These are phyloP conservation scores for Pherbina coryleti DNA, from an alignment of 2,888 invertebrate genomes.

Conservation along the genomic window DNA sequence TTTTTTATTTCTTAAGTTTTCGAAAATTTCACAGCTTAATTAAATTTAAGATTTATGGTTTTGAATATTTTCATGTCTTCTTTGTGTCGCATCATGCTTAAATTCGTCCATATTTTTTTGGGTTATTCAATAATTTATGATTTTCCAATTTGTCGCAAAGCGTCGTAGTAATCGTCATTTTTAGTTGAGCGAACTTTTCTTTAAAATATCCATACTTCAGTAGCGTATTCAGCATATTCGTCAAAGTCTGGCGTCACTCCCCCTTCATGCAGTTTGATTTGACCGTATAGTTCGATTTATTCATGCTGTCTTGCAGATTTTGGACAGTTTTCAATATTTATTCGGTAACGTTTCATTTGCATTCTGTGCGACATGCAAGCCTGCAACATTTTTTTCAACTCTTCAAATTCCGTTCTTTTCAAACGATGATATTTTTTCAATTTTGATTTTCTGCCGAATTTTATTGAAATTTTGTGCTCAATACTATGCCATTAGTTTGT, in stretches of 20 bases:
- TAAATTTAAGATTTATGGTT: conserved; percentile 43
- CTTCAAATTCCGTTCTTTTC: neutral
- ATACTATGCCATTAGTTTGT: conserved; percentile 48
- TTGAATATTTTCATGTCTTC: neutral
- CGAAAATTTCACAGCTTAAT: conserved; percentile 38
- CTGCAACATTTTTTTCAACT: conserved; percentile 28
- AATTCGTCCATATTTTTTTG: neutral
- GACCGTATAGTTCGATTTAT: neutral
- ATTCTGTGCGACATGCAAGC: conserved; percentile 35
- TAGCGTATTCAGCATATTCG: neutral
- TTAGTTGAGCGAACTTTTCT: neutral
- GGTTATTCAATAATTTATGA: neutral
- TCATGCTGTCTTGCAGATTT: conserved; percentile 10
- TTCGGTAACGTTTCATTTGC: conserved; percentile 45
- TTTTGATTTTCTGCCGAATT: neutral
- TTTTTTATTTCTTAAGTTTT: neutral
- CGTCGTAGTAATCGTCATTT: neutral
- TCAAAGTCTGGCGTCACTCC: neutral
- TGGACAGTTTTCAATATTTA: conserved; percentile 41
- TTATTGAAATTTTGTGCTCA: conserved; percentile 23
- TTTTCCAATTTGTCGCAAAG: conserved; percentile 62
- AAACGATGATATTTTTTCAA: neutral
- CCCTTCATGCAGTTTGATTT: neutral
- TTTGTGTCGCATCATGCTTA: neutral
- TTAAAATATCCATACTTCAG: conserved; percentile 23